A percentile compares a stretch with the other conserved stretches of the same genome.
Evolutionary conservation across 1,140 invertebrate species (phyloP).

Genomic region (Ceratitis capitata): DNA sequence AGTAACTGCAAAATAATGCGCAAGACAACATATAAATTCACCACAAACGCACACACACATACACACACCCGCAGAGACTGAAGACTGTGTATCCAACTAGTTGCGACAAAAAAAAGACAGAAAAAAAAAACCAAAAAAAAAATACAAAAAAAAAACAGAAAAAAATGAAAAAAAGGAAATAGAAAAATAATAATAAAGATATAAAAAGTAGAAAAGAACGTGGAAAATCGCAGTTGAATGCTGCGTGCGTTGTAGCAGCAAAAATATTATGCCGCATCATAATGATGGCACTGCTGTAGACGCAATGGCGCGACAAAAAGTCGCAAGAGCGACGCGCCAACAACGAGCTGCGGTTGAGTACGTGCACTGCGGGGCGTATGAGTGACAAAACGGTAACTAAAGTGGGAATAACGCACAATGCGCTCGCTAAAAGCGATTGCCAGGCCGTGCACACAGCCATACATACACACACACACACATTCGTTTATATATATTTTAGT

Average conservation of each 20-base stretch:
- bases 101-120: neutral
- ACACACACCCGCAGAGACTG: neutral
- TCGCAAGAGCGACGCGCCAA: conserved; percentile 35
- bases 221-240: neutral
- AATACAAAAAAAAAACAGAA: neutral
- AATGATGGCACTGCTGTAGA: conserved; percentile 35
- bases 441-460: neutral
- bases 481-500: too few relatives aligned
- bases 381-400: conserved; percentile 32
- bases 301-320: conserved; percentile 43
- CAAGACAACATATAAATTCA: neutral
- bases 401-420: conserved; percentile 33
- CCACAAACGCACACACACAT: neutral
- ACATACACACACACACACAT: neutral
- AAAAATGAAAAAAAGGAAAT: neutral
- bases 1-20: neutral
- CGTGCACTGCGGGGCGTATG: neutral
- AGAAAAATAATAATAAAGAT: neutral
- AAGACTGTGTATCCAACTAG: neutral
- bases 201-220: neutral
- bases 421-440: neutral
- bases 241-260: neutral
- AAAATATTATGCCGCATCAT: conserved; percentile 26
- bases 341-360: neutral
- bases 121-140: too few relatives aligned